Evolutionary conservation across 2,888 invertebrate genomes (phyloP).

Genomic region (Boloria selene): DNA sequence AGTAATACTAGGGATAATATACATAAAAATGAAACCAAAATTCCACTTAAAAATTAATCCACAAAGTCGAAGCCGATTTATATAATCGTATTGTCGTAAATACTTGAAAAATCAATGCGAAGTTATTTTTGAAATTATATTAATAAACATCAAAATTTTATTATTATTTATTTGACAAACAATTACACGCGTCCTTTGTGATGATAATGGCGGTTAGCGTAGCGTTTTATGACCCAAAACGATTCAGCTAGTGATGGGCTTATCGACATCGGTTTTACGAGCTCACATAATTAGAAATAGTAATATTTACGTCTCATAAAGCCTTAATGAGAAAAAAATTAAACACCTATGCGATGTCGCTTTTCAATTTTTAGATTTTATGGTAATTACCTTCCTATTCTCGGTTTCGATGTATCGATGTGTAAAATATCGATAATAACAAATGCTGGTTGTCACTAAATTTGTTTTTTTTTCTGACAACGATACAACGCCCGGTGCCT

Average conservation of each 20-base stretch:
- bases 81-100: conserved; percentile 13
- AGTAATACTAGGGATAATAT: background rate
- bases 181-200: conserved; percentile 81
- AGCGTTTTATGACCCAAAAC: conserved; percentile 71
- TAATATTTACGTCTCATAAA: conserved; percentile 44
- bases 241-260: conserved; percentile 53
- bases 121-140: conserved; percentile 72
- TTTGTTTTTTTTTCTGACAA: conserved; percentile 10
- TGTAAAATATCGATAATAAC: conserved; percentile 25
- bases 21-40: background rate
- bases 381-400: conserved; percentile 21
- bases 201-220: conserved; percentile 78
- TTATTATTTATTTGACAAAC: conserved; percentile 82
- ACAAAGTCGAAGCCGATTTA: conserved; percentile 11
- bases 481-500: conserved; percentile 19
- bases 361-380: conserved; percentile 38
- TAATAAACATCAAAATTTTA: conserved; percentile 80
- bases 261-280: conserved; percentile 43
- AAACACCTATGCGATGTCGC: conserved; percentile 30
- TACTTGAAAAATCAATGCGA: conserved; percentile 49
- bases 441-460: conserved; percentile 14
- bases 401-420: conserved; percentile 16
- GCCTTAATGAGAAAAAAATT: conserved; percentile 37
- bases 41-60: conserved; percentile 14
- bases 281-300: conserved; percentile 42